Base-by-base conservation (phyloP, 2,113 vertebrate species). In the Ivindomyrus marchei region DNA sequence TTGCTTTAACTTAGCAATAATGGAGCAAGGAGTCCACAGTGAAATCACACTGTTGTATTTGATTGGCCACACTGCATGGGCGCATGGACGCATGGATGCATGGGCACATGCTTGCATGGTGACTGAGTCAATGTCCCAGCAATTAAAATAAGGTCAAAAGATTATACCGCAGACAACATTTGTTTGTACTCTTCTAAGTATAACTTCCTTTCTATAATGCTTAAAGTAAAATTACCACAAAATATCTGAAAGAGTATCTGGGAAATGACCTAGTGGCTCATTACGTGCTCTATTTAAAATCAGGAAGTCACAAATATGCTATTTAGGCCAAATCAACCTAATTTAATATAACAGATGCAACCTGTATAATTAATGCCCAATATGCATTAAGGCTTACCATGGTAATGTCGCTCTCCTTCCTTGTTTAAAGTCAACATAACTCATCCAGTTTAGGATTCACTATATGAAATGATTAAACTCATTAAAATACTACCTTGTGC, bases 271-370 rank as follows among this genome's bases (percentile, higher is more conserved):
- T 49, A 86, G 24, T 86, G 84, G 45, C 13, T 47, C 84, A 86
- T 86, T 31, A 50, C 49, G 4, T 42, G 45, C 45, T 50, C 47
- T 47, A 86, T 27, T 87, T 87, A 87, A 87, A 87, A 19, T 4
- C 49, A 87, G 85, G 85, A 87, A 87, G 46, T 87, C 50, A 56
- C 47, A n/a, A 53, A 87, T 53, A 31, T 47, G 47, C 27, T 87
- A 45, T 85, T 85, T 85, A 45, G 45, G 45, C 74, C 74, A 85
- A 85, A 85, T 85, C 45, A 85, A 46, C 42, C 19, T 85, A 85
- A 85, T 85, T n/a, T 85, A 45, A 85, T 11, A 85, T 42, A 85
- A 85, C 45, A 85, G 39, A 85, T 85, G 83, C 45, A 85, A 85
- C 24, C 45, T 85, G 45, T 85, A 46, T 85, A 85, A 47, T 85